phyloP scores from a whole-genome alignment of 2,797 vertebrate genomes.

The Delichon dasypus region DNA sequence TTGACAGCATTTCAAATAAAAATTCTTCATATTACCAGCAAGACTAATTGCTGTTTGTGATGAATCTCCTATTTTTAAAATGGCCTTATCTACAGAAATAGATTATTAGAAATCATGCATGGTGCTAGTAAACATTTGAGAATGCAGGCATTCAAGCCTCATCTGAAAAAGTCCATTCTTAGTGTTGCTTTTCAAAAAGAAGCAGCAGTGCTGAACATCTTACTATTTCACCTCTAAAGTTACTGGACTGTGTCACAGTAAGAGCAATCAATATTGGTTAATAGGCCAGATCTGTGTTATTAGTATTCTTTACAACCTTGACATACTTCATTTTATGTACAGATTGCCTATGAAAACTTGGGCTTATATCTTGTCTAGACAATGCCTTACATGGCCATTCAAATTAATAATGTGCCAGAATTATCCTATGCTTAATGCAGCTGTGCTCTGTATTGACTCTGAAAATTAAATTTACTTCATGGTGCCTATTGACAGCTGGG shows the following conservation, averaged over 20 bases:
- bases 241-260: conserved; percentile 54
- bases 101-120: background rate
- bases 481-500: conserved; percentile 80
- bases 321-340: conserved; percentile 75
- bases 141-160: background rate
- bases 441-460: conserved; percentile 82
- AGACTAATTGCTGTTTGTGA: background rate
- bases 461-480: conserved; percentile 83
- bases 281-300: conserved; percentile 74
- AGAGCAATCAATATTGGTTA: conserved; percentile 76
- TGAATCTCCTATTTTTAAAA: background rate
- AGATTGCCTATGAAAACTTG: conserved; percentile 76
- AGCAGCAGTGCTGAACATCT: background rate
- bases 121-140: background rate
- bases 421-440: conserved; percentile 82
- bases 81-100: background rate
- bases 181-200: conserved; percentile 30
- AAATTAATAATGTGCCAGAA: conserved; percentile 82
- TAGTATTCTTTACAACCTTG: conserved; percentile 75
- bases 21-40: background rate
- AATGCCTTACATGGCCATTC: conserved; percentile 78
- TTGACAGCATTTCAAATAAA: background rate
- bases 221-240: conserved; percentile 65
- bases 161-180: background rate
- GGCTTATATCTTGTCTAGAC: conserved; percentile 79